Evolutionary conservation across 1,140 invertebrate genomes (phyloP).

Genomic region (Anagrus nilaparvatae): DNA sequence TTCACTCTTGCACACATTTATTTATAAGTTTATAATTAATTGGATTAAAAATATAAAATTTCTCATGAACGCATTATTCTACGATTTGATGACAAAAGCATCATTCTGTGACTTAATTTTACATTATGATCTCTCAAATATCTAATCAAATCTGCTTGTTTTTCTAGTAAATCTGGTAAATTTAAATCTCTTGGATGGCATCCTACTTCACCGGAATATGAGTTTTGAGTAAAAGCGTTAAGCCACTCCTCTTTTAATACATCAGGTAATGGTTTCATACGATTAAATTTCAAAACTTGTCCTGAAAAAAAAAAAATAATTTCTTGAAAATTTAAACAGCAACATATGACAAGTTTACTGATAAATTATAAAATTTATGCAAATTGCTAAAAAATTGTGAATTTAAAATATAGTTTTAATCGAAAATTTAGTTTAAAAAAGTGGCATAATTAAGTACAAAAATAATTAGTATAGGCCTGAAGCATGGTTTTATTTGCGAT

Average conservation of each 20-base stretch:
- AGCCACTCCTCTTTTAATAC: constrained; percentile 49
- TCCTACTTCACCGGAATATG: constrained; percentile 45
- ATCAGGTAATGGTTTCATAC: constrained; percentile 44
- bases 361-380: no score
- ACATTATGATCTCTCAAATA: constrained; percentile 43
- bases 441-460: no score
- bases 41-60: constrained; percentile 8
- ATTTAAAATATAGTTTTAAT: no score
- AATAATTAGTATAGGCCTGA: no score
- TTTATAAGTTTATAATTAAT: constrained; percentile 6
- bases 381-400: no score
- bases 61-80: constrained; percentile 19
- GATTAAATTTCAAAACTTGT: constrained; percentile 49
- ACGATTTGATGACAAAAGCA: constrained; percentile 31
- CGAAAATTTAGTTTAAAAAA: no score
- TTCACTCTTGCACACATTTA: background rate
- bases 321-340: background rate
- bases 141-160: constrained; percentile 49
- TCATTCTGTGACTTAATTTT: constrained; percentile 39
- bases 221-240: constrained; percentile 39
- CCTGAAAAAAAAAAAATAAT: constrained; percentile 32
- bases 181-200: constrained; percentile 45
- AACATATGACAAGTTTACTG: no score
- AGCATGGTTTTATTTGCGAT: no score
- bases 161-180: constrained; percentile 51